These are phyloP conservation scores for Endomychus coccineus DNA, from an alignment of 2,888 invertebrate genomes.

Conservation along the genomic window DNA sequence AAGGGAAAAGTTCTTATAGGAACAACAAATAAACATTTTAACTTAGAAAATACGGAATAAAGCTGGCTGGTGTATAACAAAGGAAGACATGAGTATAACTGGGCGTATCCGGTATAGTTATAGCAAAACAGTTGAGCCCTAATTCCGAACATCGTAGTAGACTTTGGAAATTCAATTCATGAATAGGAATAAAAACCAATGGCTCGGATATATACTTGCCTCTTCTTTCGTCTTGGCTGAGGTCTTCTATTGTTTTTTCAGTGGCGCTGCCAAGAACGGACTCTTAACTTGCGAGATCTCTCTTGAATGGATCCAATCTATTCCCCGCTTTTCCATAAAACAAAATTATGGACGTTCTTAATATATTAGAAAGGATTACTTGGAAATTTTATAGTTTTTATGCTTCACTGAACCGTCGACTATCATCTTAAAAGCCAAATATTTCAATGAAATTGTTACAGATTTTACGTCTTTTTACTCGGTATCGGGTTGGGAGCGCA, in stretches of 20 bases:
- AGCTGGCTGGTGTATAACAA: too few species aligned
- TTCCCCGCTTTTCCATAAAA: constrained; percentile 36
- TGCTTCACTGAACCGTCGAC: too few species aligned
- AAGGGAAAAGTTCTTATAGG: too few species aligned
- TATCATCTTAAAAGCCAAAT: too few species aligned
- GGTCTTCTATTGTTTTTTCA: constrained; percentile 34
- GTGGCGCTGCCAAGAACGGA: constrained; percentile 30
- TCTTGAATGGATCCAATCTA: constrained; percentile 40
- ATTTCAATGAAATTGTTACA: too few species aligned
- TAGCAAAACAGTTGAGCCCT: too few species aligned
- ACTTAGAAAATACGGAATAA: too few species aligned
- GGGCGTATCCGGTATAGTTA: too few species aligned
- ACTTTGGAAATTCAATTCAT: constrained; percentile 38
- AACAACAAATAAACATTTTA: too few species aligned
- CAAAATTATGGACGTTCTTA: constrained; percentile 40
- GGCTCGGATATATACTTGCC: constrained; percentile 40
- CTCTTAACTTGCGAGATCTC: constrained; percentile 39
- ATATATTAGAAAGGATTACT: constrained; percentile 38
- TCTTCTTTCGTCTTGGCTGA: constrained; percentile 33
- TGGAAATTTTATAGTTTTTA: constrained; percentile 32
- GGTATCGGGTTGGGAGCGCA: too few species aligned
- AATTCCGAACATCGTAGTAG: constrained; percentile 27
- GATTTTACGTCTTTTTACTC: too few species aligned
- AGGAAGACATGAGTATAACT: too few species aligned
- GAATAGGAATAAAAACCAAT: constrained; percentile 42